phyloP scores from a whole-genome alignment of 2,113 vertebrate species.

The Halcyon malimbica region DNA sequence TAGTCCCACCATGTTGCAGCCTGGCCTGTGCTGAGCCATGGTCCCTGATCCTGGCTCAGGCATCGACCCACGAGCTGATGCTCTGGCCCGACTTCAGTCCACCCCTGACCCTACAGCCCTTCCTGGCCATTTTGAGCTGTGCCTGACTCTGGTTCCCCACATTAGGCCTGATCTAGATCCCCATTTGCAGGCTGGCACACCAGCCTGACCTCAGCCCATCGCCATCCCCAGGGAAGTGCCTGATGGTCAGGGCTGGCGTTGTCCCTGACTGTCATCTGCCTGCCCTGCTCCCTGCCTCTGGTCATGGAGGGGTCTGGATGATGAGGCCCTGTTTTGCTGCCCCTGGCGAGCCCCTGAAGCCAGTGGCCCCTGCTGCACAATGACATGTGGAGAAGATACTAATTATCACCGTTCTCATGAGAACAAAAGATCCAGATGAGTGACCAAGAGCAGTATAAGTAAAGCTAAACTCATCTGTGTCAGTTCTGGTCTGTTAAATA shows the following conservation, averaged over 20 bases:
- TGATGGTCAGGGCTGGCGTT: not conserved
- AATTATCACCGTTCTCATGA: not conserved
- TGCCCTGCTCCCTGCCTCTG: not conserved
- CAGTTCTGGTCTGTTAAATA: not conserved
- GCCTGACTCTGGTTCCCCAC: not conserved
- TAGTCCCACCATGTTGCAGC: accelerated
- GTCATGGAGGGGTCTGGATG: not conserved
- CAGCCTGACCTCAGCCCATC: accelerated
- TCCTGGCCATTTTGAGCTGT: not conserved
- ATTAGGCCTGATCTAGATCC: not conserved
- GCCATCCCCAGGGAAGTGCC: not conserved
- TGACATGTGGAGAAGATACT: not conserved
- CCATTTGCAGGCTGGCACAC: accelerated
- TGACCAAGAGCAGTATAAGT: not conserved
- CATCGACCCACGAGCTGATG: accelerated
- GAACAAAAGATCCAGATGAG: not conserved
- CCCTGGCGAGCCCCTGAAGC: accelerated
- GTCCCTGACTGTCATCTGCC: accelerated
- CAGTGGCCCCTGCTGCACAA: accelerated
- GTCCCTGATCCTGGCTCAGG: too few relatives aligned
- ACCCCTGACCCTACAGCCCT: not conserved
- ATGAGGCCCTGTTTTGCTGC: accelerated
- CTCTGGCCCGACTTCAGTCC: accelerated
- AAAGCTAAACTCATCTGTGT: not conserved
- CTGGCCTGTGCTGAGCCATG: too few relatives aligned